A percentile compares a stretch with the other conserved stretches of the same genome.
These are phyloP conservation scores for Drosophila sordidula DNA, from an alignment of 2,888 invertebrate genomes.

Conservation along the genomic window DNA sequence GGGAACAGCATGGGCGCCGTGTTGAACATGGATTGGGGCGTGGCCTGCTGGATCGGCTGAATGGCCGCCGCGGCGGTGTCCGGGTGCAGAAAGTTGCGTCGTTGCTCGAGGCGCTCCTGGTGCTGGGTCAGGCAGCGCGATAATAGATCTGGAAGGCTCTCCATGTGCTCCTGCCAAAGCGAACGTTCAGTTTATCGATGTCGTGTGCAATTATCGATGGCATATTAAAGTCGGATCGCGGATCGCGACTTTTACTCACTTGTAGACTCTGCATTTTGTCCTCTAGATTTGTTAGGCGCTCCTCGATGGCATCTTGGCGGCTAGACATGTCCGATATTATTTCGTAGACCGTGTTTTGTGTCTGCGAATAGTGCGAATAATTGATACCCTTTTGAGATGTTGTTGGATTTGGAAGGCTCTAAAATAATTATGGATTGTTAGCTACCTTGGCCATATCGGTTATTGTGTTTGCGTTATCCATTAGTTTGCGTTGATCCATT, in stretches of 20 bases:
- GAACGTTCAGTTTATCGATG: not conserved
- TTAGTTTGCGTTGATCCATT: conserved; percentile 99
- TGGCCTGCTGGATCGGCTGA: conserved; percentile 84
- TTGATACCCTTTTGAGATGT: not conserved
- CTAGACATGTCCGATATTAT: conserved; percentile 98
- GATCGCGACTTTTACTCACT: conserved; percentile 85
- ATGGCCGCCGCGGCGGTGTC: conserved; percentile 90
- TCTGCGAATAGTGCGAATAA: conserved; percentile 87
- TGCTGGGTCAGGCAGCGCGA: conserved; percentile 90
- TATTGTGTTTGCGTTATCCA: conserved; percentile 99
- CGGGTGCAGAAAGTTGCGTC: conserved; percentile 94
- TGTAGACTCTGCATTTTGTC: conserved; percentile 95
- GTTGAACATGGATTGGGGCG: conserved; percentile 86
- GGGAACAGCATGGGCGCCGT: conserved; percentile 86
- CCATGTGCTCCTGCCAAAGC: conserved; percentile 89
- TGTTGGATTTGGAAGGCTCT: not conserved
- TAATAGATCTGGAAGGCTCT: conserved; percentile 93
- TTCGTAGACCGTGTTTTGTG: conserved; percentile 98
- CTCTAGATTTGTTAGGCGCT: conserved; percentile 96
- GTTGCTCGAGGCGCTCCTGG: conserved; percentile 92
- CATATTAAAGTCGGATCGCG: no score
- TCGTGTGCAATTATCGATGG: not conserved
- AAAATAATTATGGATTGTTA: conserved; percentile 40
- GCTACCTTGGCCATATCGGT: conserved; percentile 99
- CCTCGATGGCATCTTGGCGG: conserved; percentile 96